Base-by-base conservation (phyloP, 2,797 vertebrate species). In the Cirrhinus mrigala region DNA sequence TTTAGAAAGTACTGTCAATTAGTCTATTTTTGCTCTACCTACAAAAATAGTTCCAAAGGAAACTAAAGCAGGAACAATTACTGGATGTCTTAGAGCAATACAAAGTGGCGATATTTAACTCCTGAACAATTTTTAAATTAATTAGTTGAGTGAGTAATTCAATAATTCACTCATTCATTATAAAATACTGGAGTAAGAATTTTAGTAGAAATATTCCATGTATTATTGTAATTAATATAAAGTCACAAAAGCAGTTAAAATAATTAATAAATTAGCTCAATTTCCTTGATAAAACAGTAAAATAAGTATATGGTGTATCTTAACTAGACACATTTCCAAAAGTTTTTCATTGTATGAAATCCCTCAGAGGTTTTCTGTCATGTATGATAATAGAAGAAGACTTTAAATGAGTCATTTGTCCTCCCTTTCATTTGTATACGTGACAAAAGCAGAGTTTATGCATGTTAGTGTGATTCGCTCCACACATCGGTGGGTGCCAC, bases 371-470 rank as follows among this genome's bases (percentile, higher is more conserved):
- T 60, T 60, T 37, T 60, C 22, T 14, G 54, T 78, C 54, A 60
- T 44, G 22, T 56, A 78, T 24, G 33, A 56, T 56, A 56, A 76
- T 37, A 64, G 14, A 64, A 6, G 50, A 37, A 37, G 74, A 60
- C 22, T 68, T 69, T 16, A 40, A 79, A 79, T 64, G 14, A 80
- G 48, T 40, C 14, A 69, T 81, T 81, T 54, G 29, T 81, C 50
- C 29, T 37, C 33, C 33, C 48, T 70, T 80, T 70, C 8, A 56
- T 73, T 44, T 48, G 69, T 2, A 70, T 37, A 22, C 2, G 22
- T 58, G 52, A 62, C 24, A 71, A 50, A 71, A 60, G 37, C 62
- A 8, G 24, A 29, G 6, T 44, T 79, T 64, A 62, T 71, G 54
- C 50, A 81, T 70, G 66, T n/a, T 81, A 24, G 64, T 1, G 50